These are phyloP conservation scores for Rapana venosa DNA, from an alignment of 2,888 invertebrate species.

Conservation along the genomic window DNA sequence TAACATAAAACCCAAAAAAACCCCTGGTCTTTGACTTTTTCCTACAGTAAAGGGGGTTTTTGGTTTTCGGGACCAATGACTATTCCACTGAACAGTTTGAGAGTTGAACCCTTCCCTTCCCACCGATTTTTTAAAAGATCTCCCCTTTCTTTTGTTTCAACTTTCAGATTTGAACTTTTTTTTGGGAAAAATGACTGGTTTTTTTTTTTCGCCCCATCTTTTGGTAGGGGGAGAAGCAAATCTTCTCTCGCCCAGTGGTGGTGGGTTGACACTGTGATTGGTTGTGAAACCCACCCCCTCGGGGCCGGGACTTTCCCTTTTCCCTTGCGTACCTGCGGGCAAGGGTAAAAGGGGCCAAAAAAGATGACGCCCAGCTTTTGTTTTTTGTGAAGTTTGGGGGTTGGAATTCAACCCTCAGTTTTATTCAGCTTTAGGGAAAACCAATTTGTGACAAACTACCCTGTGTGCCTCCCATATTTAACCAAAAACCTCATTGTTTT, in stretches of 20 bases:
- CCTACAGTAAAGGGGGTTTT: background rate
- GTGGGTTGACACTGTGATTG: background rate
- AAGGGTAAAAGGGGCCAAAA: background rate
- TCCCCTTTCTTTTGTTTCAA: background rate
- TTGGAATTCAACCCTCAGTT: conserved; percentile 17
- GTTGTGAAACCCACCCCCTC: background rate
- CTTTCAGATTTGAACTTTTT: background rate
- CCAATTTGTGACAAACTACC: background rate
- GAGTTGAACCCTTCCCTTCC: conserved; percentile 34
- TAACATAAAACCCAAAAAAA: too few species aligned
- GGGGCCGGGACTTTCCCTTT: background rate
- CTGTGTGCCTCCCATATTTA: background rate
- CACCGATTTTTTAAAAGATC: background rate
- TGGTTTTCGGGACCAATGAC: conserved; percentile 34
- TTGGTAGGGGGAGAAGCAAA: too few species aligned
- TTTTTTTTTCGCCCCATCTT: background rate
- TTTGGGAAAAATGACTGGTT: background rate
- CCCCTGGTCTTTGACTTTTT: background rate
- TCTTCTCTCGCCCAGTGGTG: background rate
- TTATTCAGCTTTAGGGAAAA: conserved; percentile 23
- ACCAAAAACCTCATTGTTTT: background rate
- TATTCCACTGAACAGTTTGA: conserved; percentile 37
- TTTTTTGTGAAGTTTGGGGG: background rate
- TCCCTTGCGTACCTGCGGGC: background rate
- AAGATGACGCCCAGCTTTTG: background rate